phyloP scores from a whole-genome alignment of 2,113 vertebrate genomes.

The Ophthalmolycus amberensis region DNA sequence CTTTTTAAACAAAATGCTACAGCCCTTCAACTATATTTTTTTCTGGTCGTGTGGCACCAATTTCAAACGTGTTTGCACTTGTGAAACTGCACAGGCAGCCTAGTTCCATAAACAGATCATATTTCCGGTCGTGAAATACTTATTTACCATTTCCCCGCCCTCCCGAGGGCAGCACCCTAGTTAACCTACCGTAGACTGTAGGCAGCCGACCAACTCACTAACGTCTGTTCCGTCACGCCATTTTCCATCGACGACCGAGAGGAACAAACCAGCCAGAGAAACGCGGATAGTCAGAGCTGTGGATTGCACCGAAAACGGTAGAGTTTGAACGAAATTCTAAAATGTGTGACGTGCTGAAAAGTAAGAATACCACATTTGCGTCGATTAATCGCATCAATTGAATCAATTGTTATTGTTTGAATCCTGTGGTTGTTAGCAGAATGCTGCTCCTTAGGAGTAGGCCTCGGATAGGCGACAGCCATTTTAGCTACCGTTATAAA shows the following conservation, averaged over 20 bases:
- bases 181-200: neutral
- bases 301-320: constrained; percentile 41
- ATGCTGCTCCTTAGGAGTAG: neutral
- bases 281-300: neutral
- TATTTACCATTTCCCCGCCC: constrained; percentile 37
- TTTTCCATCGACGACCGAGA: constrained; percentile 65
- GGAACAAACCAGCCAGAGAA: neutral
- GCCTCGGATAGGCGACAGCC: constrained; percentile 64
- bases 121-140: neutral
- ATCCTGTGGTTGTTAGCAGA: neutral
- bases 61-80: neutral
- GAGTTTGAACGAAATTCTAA: rapidly evolving
- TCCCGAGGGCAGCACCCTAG: neutral
- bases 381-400: rapidly evolving
- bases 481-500: constrained; percentile 52
- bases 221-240: constrained; percentile 61
- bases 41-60: neutral
- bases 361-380: rapidly evolving
- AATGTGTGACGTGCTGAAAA: rapidly evolving
- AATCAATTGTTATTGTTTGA: neutral
- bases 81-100: neutral
- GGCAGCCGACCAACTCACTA: rapidly evolving
- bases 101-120: neutral
- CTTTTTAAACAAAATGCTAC: neutral
- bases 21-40: neutral